Evolutionary conservation across 1,140 invertebrate species (phyloP), one percentile per base, ranked within the genome.

Genomic region (Bombus vancouverensis): DNA sequence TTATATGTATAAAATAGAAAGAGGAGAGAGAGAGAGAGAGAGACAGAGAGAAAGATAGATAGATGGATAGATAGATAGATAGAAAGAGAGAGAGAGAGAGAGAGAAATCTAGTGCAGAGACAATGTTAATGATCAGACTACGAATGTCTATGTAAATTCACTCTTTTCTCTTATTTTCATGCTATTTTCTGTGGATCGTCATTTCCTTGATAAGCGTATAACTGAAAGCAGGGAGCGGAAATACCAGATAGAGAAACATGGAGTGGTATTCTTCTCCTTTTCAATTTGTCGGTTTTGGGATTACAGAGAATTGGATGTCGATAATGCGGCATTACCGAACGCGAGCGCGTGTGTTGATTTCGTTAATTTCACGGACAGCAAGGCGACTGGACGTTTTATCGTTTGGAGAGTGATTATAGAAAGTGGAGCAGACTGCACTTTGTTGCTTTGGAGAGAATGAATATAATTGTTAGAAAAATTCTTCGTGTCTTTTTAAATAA

Each of bases 221-320:
- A 18, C 15, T 32, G 65, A 68, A 34, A 32, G 8, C 5, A 66
- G 32, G 6, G 39, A 28, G 25, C 13, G 8, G 25, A 28, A 28
- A n/a, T 42, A 13, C 39, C 12, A 15, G 28, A 13, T 34, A 18
- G 68, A 39, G 34, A 59, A 57, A 9, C 25, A 8, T 78, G 59
- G 28, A 39, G 13, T 10, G 4, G 12, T 9, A 42, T 32, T 66
- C 32, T 71, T 22, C 44, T 39, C 47, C 44, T 72, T 81, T 72
- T 81, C 79, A 72, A 81, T 81, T 62, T 71, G 10, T 18, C 37
- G 42, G 65, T 37, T 53, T 15, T 44, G n/a, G 77, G 77, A 79
- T 79, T 79, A 79, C 77, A 34, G 79, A 68, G 79, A 72, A 81
- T 81, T 53, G 32, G 77, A 32, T 53, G 65, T 70, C 57, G 12